A percentile compares a stretch with the other conserved stretches of the same genome.
Evolutionary conservation across 2,113 vertebrate genomes (phyloP).

Genomic region (Tragelaphus strepsiceros): DNA sequence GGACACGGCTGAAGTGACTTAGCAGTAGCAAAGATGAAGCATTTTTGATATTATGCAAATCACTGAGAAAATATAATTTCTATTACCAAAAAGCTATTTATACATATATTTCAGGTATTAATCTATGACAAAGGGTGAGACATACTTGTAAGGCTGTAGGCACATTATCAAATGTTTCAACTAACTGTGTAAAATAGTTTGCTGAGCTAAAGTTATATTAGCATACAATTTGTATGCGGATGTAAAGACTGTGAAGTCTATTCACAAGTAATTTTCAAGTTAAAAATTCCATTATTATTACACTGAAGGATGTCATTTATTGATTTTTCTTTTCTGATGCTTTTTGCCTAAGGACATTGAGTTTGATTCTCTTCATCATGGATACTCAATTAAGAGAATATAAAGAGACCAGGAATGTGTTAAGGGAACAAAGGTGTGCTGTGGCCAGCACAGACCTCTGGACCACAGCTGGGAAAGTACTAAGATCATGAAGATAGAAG

Average conservation of each 20-base stretch:
- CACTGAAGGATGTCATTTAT: conserved; percentile 31
- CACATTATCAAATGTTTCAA: background rate
- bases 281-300: conserved; percentile 57
- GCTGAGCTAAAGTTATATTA: conserved; percentile 34
- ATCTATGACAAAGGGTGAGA: background rate
- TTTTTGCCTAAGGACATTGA: background rate
- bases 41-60: conserved; percentile 19
- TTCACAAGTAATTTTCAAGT: conserved; percentile 67
- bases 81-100: conserved; percentile 18
- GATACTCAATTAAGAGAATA: background rate
- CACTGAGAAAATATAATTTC: background rate
- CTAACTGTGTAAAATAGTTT: conserved; percentile 39
- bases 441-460: background rate
- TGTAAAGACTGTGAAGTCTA: conserved; percentile 44
- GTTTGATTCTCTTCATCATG: background rate
- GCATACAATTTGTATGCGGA: conserved; percentile 48
- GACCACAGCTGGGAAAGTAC: background rate
- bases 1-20: too few relatives aligned
- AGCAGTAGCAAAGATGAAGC: background rate
- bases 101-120: background rate
- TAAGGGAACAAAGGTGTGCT: background rate
- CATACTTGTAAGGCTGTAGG: background rate
- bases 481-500: background rate
- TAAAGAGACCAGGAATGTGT: background rate
- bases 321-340: background rate